Conservation (phyloP, 2,113 vertebrate species). For the Hystrix cristata region DNA sequence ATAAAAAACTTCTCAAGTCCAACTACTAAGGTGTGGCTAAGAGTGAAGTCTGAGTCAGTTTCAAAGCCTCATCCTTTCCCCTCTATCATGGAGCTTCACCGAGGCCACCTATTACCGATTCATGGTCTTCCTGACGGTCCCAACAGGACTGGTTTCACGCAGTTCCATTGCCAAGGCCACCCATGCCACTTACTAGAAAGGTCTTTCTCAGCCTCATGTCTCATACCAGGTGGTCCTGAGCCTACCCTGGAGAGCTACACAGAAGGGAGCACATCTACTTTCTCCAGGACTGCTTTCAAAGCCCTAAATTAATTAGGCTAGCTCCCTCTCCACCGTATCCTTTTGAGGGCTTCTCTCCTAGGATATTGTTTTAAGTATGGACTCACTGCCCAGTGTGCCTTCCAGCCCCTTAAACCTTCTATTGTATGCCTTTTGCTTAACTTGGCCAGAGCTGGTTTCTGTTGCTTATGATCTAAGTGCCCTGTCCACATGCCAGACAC, state of each 20-base stretch:
- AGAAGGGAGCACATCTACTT: not conserved
- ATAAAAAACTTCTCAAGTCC: not conserved
- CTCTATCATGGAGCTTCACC: not conserved
- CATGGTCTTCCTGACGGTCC: not conserved
- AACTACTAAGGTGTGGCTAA: not conserved
- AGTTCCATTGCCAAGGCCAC: not conserved
- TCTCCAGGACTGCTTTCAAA: not conserved
- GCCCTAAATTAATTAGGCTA: not conserved
- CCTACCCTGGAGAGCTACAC: not conserved
- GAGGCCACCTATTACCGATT: not conserved
- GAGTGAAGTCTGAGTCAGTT: not conserved
- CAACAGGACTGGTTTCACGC: not conserved
- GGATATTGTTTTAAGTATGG: not conserved
- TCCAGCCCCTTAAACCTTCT: not conserved
- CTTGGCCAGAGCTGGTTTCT: not conserved
- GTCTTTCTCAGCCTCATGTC: not conserved
- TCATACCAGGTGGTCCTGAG: not conserved
- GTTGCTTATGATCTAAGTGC: not conserved
- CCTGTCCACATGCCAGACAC: not conserved
- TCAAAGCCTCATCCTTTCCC: not conserved
- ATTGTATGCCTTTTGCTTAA: not conserved
- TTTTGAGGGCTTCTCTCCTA: not conserved
- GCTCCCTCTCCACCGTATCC: not conserved
- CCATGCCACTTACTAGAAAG: not conserved
- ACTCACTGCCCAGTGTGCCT: accelerated